Evolutionary conservation across 1,140 invertebrate genomes (phyloP).

Genomic region (Geopemphigus sp.): DNA sequence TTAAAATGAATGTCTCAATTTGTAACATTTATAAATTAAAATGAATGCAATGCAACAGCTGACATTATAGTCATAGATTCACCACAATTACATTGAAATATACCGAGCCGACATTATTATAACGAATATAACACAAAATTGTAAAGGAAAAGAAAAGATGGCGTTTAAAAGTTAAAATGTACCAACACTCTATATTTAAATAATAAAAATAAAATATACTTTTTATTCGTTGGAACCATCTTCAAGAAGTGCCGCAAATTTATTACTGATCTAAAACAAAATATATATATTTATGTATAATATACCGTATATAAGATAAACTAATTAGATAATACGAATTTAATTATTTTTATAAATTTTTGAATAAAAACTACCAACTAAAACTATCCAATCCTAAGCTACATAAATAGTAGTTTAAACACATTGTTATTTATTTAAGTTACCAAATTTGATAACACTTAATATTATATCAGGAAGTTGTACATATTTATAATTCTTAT

Average conservation of each 20-base stretch:
- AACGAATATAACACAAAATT: constrained; percentile 26
- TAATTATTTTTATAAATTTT: no score
- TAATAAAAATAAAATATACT: constrained; percentile 9
- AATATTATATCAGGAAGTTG: no score
- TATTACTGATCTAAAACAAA: constrained; percentile 27
- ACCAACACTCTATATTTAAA: constrained; percentile 12
- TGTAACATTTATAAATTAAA: constrained; percentile 5
- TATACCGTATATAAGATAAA: neutral
- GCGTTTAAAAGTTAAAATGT: neutral
- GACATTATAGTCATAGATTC: neutral
- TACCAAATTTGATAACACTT: no score
- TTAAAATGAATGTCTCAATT: neutral
- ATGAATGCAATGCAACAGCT: neutral
- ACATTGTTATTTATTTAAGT: no score
- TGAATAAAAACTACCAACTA: no score
- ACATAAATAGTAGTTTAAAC: no score
- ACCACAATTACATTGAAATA: neutral
- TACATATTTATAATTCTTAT: no score
- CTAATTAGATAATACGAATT: no score
- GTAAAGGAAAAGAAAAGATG: neutral
- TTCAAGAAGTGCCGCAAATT: constrained; percentile 44
- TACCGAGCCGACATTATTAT: neutral
- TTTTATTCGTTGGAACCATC: constrained; percentile 39
- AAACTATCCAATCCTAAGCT: no score
- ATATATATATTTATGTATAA: no score